phyloP scores from a whole-genome alignment of 1,140 invertebrate species.

The Antheraea pernyi region DNA sequence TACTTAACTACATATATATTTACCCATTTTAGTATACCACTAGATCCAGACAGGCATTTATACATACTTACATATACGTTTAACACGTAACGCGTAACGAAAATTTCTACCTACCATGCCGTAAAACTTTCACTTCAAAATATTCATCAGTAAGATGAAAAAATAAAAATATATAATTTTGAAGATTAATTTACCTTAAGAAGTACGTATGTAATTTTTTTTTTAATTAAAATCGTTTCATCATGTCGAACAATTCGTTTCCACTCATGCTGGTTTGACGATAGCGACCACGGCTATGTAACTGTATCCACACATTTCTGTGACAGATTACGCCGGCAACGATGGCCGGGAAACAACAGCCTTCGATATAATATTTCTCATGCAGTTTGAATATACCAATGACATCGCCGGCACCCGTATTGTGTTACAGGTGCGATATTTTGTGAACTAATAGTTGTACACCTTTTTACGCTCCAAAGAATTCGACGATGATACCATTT shows the following conservation, averaged over 20 bases:
- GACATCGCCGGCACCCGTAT: slow-evolving; percentile 61
- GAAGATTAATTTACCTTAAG: no score
- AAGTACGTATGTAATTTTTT: no score
- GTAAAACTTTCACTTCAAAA: no score
- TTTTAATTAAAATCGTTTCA: no score
- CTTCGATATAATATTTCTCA: slow-evolving; percentile 58
- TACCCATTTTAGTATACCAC: no score
- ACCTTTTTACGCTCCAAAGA: slow-evolving; percentile 52
- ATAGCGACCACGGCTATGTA: slow-evolving; percentile 30
- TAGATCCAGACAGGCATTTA: no score
- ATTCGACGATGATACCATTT: slow-evolving; percentile 43
- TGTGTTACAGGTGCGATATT: slow-evolving; percentile 60
- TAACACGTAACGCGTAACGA: no score
- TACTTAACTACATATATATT: no score
- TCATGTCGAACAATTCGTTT: neutral
- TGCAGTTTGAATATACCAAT: slow-evolving; percentile 67
- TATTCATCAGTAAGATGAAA: no score
- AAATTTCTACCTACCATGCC: no score
- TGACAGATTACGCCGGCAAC: slow-evolving; percentile 39
- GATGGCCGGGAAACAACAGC: slow-evolving; percentile 33
- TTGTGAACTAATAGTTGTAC: slow-evolving; percentile 63
- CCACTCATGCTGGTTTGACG: neutral
- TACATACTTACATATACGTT: no score
- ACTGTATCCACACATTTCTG: slow-evolving; percentile 42
- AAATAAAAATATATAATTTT: no score